Evolutionary conservation across 2,888 invertebrate species (phyloP), one percentile per base, ranked within the genome.

Genomic region (Tetrapedia diversipes): DNA sequence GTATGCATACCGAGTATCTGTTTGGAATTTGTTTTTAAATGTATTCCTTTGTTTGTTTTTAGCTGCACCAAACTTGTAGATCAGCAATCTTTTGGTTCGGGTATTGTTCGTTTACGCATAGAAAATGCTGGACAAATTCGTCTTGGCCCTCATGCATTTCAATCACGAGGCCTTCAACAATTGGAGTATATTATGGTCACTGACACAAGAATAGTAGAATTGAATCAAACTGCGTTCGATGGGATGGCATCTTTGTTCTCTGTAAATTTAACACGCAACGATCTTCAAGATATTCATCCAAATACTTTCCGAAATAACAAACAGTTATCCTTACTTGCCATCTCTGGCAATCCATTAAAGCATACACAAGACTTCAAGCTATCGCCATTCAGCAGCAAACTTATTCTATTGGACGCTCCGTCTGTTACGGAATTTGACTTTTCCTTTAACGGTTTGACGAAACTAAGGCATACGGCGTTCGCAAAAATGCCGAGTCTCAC

Each of bases 381-480:
- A 4, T 90, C 92, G 2, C n/a, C n/a, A n/a, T n/a, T n/a, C n/a
- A n/a, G n/a, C n/a, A n/a, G n/a, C n/a, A 89, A 92, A 49, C 92
- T 93, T 39, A 94, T 93, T 77, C 92, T 95, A 82, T 86, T 95
- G 1, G 94, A 94, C 69, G 93, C 95, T 7, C 92, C 94, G 4
- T 94, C 94, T 39, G 93, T 96, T 53, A 95, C 95, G 84, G 96
- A 96, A 89, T 92, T 96, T 37, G 95, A 95, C 86, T 93, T 96
- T 54, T 95, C 95, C 2, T 94, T 94, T 82, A 96, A 96, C 90
- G 94, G 94, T 73, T 92, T 96, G 82, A 92, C 93, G 79, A 93
- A 94, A 86, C 92, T 96, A 68, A 94, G 94, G 3, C 93, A 94
- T 27, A 93, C 93, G 53, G 94, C 95, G 0, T 95, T 96, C 87